Percentiles rank a stretch among this genome's conserved stretches.
These are phyloP conservation scores for Forbesichthys papilliferus DNA, from an alignment of 2,113 vertebrate genomes.

Conservation along the genomic window DNA sequence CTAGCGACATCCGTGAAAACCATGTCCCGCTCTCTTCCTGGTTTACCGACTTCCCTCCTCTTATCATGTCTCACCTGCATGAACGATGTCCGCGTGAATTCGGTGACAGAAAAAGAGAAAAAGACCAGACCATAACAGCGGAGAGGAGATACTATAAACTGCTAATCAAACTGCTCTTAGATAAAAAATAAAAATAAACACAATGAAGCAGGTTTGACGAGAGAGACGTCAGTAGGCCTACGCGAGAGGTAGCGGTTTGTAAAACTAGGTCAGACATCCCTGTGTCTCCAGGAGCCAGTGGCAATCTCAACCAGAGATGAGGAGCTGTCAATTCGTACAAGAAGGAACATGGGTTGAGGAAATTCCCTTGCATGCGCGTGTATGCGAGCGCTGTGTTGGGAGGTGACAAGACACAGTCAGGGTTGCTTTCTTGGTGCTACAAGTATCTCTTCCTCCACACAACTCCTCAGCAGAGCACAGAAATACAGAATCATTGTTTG, in stretches of 20 bases:
- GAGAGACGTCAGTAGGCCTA: slow-evolving; percentile 29
- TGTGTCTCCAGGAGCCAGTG: slow-evolving; percentile 59
- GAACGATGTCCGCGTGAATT: slow-evolving; percentile 27
- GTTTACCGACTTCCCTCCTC: slow-evolving; percentile 31
- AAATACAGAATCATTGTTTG: slow-evolving; percentile 26
- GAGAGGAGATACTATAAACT: slow-evolving; percentile 32
- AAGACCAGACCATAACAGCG: slow-evolving; percentile 16
- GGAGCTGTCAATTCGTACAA: slow-evolving; percentile 66
- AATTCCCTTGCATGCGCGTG: slow-evolving; percentile 40
- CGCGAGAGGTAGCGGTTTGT: slow-evolving; percentile 6
- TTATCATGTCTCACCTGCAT: slow-evolving; percentile 47
- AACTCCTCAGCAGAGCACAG: slow-evolving; percentile 23
- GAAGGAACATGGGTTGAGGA: slow-evolving; percentile 52
- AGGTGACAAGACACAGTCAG: slow-evolving; percentile 29
- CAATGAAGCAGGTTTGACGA: slow-evolving; percentile 47
- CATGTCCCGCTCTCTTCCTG: slow-evolving; percentile 10
- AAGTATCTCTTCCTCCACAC: slow-evolving; percentile 30
- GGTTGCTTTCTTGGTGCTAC: slow-evolving; percentile 60
- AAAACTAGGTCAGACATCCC: slow-evolving; percentile 64
- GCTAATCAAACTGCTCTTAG: slow-evolving; percentile 27
- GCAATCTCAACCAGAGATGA: slow-evolving; percentile 47
- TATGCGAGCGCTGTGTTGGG: slow-evolving; percentile 18
- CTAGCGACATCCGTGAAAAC: background rate
- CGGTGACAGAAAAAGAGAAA: slow-evolving; percentile 12
- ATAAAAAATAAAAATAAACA: background rate